Conservation (phyloP, 2,113 vertebrate species). For the Lutjanus erythropterus region DNA sequence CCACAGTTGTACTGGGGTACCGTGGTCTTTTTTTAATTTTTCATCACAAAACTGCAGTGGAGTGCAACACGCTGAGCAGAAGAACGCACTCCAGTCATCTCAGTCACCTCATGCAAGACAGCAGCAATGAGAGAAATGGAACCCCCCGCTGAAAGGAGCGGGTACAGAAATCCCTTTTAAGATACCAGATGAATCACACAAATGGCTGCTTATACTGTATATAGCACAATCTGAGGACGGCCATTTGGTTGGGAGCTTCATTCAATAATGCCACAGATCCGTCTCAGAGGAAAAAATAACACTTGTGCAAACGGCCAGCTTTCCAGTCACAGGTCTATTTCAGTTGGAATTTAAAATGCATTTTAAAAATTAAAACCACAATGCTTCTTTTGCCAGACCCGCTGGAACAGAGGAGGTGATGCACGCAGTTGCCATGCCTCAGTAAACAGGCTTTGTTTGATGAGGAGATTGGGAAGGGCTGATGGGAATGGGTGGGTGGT, state of each 20-base stretch:
- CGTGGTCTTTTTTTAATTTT: conserved; percentile 1
- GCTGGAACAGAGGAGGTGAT: not conserved
- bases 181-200: conserved; percentile 3
- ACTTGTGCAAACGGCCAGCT: not conserved
- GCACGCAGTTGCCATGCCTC: not conserved
- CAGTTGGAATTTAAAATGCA: conserved; percentile 3
- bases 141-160: not conserved
- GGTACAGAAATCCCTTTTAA: not conserved
- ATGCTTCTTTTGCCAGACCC: not conserved
- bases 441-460: conserved; percentile 16
- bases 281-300: not conserved
- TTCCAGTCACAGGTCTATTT: not conserved
- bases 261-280: not conserved
- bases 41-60: conserved; percentile 30
- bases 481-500: not conserved
- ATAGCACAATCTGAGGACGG: not conserved
- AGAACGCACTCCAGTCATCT: conserved; percentile 24
- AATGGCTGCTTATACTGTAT: not conserved
- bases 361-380: not conserved
- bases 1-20: not conserved
- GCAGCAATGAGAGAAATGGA: conserved; percentile 26
- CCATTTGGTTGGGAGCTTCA: not conserved
- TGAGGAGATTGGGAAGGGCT: not conserved
- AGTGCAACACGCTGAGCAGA: conserved; percentile 29
- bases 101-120: conserved; percentile 31